Base-by-base conservation (phyloP, 2,113 vertebrate species). In the Apaloderma vittatum region DNA sequence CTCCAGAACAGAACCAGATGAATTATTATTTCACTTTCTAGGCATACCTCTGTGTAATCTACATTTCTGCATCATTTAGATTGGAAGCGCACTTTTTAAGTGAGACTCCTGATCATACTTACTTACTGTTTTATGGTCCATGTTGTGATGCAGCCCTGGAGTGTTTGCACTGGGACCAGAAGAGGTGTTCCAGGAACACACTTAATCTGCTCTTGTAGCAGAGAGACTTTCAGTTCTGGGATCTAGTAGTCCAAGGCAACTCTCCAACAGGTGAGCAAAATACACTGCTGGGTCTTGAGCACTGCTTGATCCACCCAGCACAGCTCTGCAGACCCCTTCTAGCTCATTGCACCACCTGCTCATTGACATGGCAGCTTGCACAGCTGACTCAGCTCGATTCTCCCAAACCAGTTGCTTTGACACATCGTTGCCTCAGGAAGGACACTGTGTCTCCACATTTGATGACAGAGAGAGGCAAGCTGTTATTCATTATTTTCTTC, bases 361-460 rank as follows among this genome's bases (percentile, higher is more conserved):
- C 12, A 11, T 27, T 61, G 58, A 9, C 4, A 15, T 0, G 2
- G 2, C 19, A 10, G 5, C n/a, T 82, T 0, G 0, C 29, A 68
- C 58, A 45, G 24, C 75, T 88, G 62, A 80, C 51, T 15, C 4
- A 0, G 8, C 37, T 88, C 66, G 52, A 67, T 62, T 40, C n/a
- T 83, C 49, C 26, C 20, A 70, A 1, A 1, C 15, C n/a, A 49
- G 66, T 19, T 88, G 32, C 55, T 90, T 78, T 84, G 59, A 73
- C 40, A 59, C 7, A 45, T 61, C 49, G 51, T 55, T 75, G 48
- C 79, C 82, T 83, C 51, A 67, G 92, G 57, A 93, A 84, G 59
- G 79, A 71, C 51, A 16, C 29, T 24, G 24, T 59, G 79, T 76
- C 70, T 55, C 77, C 65, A 58, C 4, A 5, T 30, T 73, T 59